Evolutionary conservation across 2,113 vertebrate genomes (phyloP).

Genomic region (Capreolus pygargus): DNA sequence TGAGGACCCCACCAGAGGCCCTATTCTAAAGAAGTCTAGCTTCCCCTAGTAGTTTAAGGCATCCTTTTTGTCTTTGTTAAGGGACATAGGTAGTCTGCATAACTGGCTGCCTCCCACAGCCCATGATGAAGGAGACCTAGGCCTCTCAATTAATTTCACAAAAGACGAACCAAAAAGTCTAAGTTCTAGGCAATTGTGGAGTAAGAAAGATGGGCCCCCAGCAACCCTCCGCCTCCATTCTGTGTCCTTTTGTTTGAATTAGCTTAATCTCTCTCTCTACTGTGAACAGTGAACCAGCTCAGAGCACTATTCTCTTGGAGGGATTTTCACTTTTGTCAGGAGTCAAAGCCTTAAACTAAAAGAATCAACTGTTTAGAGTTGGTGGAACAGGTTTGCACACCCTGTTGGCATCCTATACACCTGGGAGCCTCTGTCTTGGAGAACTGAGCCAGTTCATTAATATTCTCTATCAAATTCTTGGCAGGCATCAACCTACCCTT

Average conservation of each 20-base stretch:
- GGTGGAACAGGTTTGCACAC: slow-evolving; percentile 49
- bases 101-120: not conserved
- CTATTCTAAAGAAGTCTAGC: not conserved
- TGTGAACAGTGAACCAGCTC: not conserved
- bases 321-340: not conserved
- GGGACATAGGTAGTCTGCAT: not conserved
- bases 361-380: slow-evolving; percentile 28
- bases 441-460: slow-evolving; percentile 26
- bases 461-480: not conserved
- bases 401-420: not conserved
- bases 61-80: not conserved
- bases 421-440: not conserved
- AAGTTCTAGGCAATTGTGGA: not conserved
- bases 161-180: not conserved
- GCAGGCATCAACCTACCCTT: slow-evolving; percentile 39
- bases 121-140: not conserved
- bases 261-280: not conserved
- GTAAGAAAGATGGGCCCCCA: not conserved
- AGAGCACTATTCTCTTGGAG: not conserved
- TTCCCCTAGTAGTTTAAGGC: not conserved
- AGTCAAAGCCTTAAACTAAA: slow-evolving; percentile 4
- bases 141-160: not conserved
- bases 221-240: not conserved
- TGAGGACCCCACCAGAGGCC: not conserved
- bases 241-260: not conserved